Conservation (phyloP, 2,113 vertebrate species). For the Physeter macrocephalus region DNA sequence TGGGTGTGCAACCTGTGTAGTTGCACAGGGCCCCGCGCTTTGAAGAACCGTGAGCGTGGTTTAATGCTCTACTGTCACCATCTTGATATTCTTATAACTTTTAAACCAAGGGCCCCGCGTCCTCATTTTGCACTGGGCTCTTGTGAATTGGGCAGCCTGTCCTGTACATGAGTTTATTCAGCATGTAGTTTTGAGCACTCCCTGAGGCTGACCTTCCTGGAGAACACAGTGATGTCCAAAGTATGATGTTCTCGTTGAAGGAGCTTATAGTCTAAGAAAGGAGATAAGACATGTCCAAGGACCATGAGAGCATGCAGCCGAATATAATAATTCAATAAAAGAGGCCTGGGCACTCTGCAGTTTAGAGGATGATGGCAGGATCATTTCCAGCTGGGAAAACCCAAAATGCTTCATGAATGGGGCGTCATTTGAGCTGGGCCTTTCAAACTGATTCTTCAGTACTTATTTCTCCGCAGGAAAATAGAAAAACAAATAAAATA, state of each 20-base stretch:
- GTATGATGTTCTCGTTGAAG: background rate
- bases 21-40: background rate
- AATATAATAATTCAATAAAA: background rate
- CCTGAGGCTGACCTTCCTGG: background rate
- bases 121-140: background rate
- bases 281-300: background rate
- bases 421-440: background rate
- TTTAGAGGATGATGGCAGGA: background rate
- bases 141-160: background rate
- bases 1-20: too few relatives aligned
- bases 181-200: background rate
- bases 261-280: background rate
- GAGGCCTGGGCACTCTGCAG: background rate
- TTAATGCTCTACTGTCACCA: background rate
- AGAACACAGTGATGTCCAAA: background rate
- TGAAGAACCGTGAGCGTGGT: background rate
- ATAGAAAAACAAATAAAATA: slow-evolving; percentile 11
- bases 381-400: slow-evolving; percentile 5
- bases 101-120: background rate
- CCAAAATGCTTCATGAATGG: background rate
- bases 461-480: background rate
- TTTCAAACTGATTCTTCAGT: slow-evolving; percentile 22
- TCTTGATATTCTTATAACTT: background rate
- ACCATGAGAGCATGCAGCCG: background rate
- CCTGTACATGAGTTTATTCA: background rate